Base-by-base conservation (phyloP, 2,797 vertebrate genomes). In the Labeo calbasu region DNA sequence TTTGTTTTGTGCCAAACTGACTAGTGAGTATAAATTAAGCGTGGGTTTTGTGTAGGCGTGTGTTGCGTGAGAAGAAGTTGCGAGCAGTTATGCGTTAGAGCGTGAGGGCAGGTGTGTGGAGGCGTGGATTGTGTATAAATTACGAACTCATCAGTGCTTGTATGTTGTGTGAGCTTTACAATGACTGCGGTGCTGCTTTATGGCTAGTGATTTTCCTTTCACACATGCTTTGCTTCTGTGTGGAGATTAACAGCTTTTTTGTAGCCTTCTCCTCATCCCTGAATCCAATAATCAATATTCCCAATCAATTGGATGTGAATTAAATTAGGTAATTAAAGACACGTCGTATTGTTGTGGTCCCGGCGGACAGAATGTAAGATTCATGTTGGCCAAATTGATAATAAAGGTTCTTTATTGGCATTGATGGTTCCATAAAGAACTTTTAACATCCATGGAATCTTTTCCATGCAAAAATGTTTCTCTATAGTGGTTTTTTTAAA, bases 251-350 rank as follows among this genome's bases (percentile, higher is more conserved):
- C 82, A 28, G 77, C 77, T 84, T 85, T 78, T 89, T 78, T 77
- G 77, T 79, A 72, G 17, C 50, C 2, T 59, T 69, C 57, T 69
- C 71, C 40, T 82, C 71, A 78, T 66, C 48, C 25, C 69, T 87
- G 87, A 88, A 90, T 86, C 80, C 82, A 83, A 86, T 66, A 66
- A 71, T 88, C 88, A 85, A 87, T 89, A 88, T 63, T 23, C 3
- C 81, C 17, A 72, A 88, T 91, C 86, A 83, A 71, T 87, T 82
- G 70, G 69, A 81, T 55, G 75, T 79, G 78, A 85, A 88, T 88
- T 86, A 86, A 85, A 66, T 43, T 70, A 73, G 84, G 71, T 87
- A 90, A 91, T 91, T 89, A 86, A 86, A 77, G 72, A 84, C 85
- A 80, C 65, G 73, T 66, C 69, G 46, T 82, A 36, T 81, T 88